Percentiles rank a stretch among this genome's conserved stretches.
Conservation (phyloP, 2,797 vertebrate species). For the Phalloptychus januarius region DNA sequence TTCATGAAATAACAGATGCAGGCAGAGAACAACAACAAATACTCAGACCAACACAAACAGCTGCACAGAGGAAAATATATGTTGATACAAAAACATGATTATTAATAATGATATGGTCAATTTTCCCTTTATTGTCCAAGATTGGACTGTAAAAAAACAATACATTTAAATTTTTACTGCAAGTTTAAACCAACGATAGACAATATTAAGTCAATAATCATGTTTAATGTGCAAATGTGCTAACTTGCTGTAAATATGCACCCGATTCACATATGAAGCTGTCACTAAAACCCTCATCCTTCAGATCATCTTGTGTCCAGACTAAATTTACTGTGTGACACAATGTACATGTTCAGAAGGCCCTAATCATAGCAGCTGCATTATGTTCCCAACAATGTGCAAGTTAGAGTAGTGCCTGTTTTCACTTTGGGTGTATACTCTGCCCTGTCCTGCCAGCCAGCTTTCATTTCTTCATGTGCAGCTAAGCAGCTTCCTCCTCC, state of each 20-base stretch:
- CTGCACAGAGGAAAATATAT: background rate
- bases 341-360: background rate
- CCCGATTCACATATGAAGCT: background rate
- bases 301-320: background rate
- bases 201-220: background rate
- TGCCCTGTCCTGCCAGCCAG: slow-evolving; percentile 3
- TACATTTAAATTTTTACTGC: background rate
- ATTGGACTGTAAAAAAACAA: background rate
- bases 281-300: background rate
- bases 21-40: background rate
- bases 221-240: background rate
- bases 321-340: background rate
- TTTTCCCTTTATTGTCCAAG: background rate
- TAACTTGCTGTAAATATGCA: background rate
- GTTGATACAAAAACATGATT: background rate
- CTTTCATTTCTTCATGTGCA: slow-evolving; percentile 17
- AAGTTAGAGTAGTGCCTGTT: slow-evolving; percentile 1
- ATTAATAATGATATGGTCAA: background rate
- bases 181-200: background rate
- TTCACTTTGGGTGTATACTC: background rate
- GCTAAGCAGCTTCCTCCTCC: slow-evolving; percentile 35
- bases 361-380: background rate
- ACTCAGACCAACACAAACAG: background rate
- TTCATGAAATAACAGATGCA: background rate
- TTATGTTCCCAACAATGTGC: background rate